A percentile compares a stretch with the other conserved stretches of the same genome.
phyloP scores from a whole-genome alignment of 2,888 invertebrate genomes.

The Griposia aprilina region DNA sequence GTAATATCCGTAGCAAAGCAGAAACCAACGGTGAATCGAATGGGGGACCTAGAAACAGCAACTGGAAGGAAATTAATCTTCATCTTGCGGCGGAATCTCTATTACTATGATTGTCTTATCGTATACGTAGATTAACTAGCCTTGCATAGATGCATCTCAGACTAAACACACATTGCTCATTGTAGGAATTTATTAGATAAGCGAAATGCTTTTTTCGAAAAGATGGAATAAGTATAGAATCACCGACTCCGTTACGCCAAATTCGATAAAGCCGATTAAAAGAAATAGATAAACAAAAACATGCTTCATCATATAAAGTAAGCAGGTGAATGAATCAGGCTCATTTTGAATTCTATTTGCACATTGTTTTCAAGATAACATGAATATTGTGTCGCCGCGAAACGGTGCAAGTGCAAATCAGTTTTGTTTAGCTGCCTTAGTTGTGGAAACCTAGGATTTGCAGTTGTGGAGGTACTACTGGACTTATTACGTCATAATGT shows the following conservation, averaged over 20 bases:
- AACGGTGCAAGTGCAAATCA: conserved; percentile 30
- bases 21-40: conserved; percentile 63
- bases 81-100: conserved; percentile 61
- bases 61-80: conserved; percentile 77
- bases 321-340: conserved; percentile 70
- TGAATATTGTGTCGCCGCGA: conserved; percentile 46
- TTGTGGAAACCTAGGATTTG: neutral
- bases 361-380: conserved; percentile 71
- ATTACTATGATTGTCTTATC: conserved; percentile 42
- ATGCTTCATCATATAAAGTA: conserved; percentile 63
- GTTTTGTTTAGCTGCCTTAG: neutral
- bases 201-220: conserved; percentile 1
- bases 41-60: conserved; percentile 62
- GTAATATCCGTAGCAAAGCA: conserved; percentile 76
- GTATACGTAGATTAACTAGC: conserved; percentile 20
- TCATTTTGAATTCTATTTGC: conserved; percentile 73
- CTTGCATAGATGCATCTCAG: conserved; percentile 19
- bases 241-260: conserved; percentile 10
- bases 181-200: conserved; percentile 17
- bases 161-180: conserved; percentile 12
- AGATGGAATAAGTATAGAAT: neutral
- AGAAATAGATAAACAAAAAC: conserved; percentile 44
- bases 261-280: conserved; percentile 45
- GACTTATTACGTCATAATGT: neutral
- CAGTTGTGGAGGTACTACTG: conserved; percentile 2